Conservation (phyloP, 37 sponge, comb jelly and placozoan species). For the Axinella damicornis region DNA sequence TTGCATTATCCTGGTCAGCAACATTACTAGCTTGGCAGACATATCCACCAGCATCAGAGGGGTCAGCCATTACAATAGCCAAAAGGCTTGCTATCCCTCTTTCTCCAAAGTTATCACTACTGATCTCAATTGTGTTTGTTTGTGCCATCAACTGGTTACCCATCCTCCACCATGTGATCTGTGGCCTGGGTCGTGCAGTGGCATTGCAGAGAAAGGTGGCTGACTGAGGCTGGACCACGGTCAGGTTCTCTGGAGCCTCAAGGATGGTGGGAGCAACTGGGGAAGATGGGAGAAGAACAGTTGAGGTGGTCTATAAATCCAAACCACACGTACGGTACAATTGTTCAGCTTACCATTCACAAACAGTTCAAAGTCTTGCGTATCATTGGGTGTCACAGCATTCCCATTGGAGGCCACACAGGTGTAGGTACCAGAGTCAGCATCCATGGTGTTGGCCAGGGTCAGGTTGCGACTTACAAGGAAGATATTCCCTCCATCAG, state of each 20-base stretch:
- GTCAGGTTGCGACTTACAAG: neutral
- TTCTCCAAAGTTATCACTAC: neutral
- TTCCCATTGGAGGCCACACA: conserved; percentile 56
- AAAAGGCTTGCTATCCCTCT: conserved; percentile 11
- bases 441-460: conserved; percentile 18
- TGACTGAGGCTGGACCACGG: conserved; percentile 2
- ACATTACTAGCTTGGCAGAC: conserved; percentile 47
- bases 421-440: conserved; percentile 58
- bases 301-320: too few relatives aligned
- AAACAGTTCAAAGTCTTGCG: too few relatives aligned
- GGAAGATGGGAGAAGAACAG: neutral
- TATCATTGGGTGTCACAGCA: too few relatives aligned
- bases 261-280: conserved; percentile 53
- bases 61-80: neutral
- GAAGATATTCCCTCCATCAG: neutral
- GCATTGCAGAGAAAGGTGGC: conserved; percentile 44
- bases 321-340: too few relatives aligned
- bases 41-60: conserved; percentile 54
- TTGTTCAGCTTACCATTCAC: too few relatives aligned
- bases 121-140: neutral
- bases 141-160: neutral
- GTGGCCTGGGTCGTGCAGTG: conserved; percentile 50
- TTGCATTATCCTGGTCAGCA: neutral
- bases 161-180: conserved; percentile 53
- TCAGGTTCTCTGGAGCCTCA: conserved; percentile 13